These are phyloP conservation scores for Leucopternis melanops DNA, from an alignment of 2,113 vertebrate genomes.

Conservation along the genomic window DNA sequence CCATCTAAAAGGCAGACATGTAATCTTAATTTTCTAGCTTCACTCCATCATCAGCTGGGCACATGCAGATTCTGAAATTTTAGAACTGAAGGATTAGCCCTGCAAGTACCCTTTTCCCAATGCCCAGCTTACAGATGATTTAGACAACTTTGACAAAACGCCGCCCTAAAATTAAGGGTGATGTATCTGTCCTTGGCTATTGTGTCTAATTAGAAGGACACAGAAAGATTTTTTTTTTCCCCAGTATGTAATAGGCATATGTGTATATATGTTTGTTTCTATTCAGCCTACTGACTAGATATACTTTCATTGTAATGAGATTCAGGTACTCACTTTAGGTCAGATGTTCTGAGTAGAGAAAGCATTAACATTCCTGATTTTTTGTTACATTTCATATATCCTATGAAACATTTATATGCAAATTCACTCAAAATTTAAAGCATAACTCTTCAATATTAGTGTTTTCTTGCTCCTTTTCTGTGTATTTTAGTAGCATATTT, in stretches of 20 bases:
- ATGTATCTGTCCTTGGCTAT: neutral
- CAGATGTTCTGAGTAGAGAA: neutral
- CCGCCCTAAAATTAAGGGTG: neutral
- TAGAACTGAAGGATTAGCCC: neutral
- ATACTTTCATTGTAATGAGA: neutral
- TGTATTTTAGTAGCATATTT: conserved; percentile 1
- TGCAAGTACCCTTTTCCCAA: neutral
- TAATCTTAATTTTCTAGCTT: neutral
- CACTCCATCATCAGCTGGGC: neutral
- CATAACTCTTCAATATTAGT: neutral
- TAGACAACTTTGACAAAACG: neutral
- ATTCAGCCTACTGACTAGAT: neutral
- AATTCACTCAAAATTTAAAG: neutral
- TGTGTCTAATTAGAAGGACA: neutral
- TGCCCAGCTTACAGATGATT: neutral
- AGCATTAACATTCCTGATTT: neutral
- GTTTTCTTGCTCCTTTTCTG: neutral
- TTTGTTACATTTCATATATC: neutral
- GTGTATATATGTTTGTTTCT: neutral
- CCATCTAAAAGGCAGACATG: neutral
- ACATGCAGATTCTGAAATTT: neutral
- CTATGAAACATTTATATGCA: neutral
- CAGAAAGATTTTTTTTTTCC: neutral
- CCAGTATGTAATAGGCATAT: neutral
- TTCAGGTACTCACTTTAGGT: neutral